Percentiles rank a stretch among this genome's conserved stretches.
These are phyloP conservation scores for Felis catus DNA, from an alignment of 2,113 vertebrate genomes.

Conservation along the genomic window DNA sequence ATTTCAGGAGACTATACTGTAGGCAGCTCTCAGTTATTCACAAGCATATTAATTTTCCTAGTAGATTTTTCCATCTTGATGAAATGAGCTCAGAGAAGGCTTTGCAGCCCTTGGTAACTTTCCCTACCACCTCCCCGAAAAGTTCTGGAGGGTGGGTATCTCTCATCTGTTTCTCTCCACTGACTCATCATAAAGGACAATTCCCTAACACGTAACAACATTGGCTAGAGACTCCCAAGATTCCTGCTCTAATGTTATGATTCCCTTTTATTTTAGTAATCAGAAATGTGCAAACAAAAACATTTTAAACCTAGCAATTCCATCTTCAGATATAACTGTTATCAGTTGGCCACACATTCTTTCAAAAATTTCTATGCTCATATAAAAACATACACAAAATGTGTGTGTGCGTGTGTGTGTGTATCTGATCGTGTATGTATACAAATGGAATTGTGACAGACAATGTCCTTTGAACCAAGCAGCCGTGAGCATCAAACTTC, in stretches of 20 bases:
- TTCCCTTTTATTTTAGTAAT: constrained; percentile 41
- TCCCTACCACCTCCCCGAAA: background rate
- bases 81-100: background rate
- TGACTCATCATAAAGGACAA: background rate
- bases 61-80: constrained; percentile 41
- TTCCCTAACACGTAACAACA: background rate
- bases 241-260: background rate
- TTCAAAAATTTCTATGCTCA: background rate
- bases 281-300: background rate
- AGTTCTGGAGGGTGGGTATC: background rate
- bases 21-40: constrained; percentile 28
- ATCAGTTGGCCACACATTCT: background rate
- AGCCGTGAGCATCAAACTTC: background rate
- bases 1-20: constrained; percentile 37
- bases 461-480: background rate
- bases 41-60: constrained; percentile 29
- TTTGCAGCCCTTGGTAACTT: background rate
- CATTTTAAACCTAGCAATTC: background rate
- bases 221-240: background rate
- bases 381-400: background rate
- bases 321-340: background rate
- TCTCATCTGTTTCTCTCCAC: background rate
- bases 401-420: background rate
- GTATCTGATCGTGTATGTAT: background rate
- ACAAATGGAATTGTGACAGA: background rate